Base-by-base conservation (phyloP, 2,888 invertebrate species). In the Fragum sueziense region DNA sequence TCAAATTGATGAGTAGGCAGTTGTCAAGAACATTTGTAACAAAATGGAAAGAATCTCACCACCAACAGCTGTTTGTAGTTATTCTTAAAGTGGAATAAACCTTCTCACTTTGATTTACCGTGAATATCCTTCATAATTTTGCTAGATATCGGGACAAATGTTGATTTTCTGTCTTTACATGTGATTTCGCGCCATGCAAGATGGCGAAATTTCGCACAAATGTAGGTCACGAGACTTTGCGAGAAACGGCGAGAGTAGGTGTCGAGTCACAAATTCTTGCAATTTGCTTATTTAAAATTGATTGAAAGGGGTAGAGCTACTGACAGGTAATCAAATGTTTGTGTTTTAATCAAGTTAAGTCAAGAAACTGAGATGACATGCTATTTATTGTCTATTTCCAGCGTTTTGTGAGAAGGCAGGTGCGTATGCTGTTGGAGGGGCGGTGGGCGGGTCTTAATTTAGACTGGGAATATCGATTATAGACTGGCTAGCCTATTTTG, bases 121-220 rank as follows among this genome's bases (percentile, higher is more conserved):
- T n/a, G 17, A 20, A 4, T 47, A 47, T 47, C n/a, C 47, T 47
- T 47, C 47, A 47, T 47, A 14, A 3, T 47, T 14, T 4, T 14
- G n/a, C 4, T 47, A 20, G 3, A 14, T 4, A 2, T 20, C 17
- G n/a, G 47, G 6, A 20, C 11, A 65, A 41, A 65, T 41, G 9
- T 0, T 22, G 17, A 14, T 65, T 65, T 65, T 11, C 25, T 34
- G 22, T 20, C 41, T 14, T 11, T 41, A 41, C 65, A 65, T 65
- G 62, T 62, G 65, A 37, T 65, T 65, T 65, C 33, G 65, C 65
- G 65, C 65, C 52, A 29, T 69, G 20, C 20, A 69, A 72, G 52
- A 74, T 74, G 74, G 74, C 74, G 74, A 74, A 29, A 62, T 68
- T 59, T 27, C 22, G 7, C 4, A 2, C 25, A 41, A 68, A 67